Conservation (phyloP, 2,888 invertebrate genomes). For the Eupeodes luniger region DNA sequence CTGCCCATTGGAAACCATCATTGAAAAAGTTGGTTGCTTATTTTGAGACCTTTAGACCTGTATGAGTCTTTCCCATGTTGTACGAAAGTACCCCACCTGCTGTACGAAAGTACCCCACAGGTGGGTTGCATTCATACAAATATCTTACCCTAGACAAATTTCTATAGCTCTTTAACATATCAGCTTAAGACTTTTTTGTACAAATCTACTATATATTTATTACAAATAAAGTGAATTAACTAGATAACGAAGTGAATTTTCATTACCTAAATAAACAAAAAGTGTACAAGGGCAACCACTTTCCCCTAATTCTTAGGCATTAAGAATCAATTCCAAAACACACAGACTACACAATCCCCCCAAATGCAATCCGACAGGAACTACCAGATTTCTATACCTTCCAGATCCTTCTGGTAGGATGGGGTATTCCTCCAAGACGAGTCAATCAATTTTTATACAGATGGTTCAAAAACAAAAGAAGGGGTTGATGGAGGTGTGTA, state of each 20-base stretch:
- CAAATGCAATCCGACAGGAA: too few species aligned
- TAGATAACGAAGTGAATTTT: constrained; percentile 34
- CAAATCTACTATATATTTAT: constrained; percentile 29
- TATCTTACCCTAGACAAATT: constrained; percentile 26
- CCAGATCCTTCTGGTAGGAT: too few species aligned
- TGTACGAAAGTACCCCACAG: constrained; percentile 23
- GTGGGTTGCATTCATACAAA: constrained; percentile 23
- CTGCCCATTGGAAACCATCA: too few species aligned
- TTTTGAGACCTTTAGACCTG: background rate
- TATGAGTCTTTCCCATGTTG: constrained; percentile 28
- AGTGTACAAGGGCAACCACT: constrained; percentile 18
- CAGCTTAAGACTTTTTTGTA: constrained; percentile 28
- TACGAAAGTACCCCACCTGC: constrained; percentile 30
- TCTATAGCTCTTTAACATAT: constrained; percentile 32
- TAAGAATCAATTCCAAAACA: too few species aligned
- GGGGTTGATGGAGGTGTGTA: too few species aligned
- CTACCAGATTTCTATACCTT: too few species aligned
- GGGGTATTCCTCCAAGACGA: too few species aligned
- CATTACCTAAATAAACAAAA: constrained; percentile 11
- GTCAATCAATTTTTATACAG: too few species aligned
- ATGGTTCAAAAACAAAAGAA: too few species aligned
- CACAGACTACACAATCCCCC: too few species aligned
- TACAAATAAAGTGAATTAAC: constrained; percentile 32
- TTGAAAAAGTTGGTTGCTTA: too few species aligned
- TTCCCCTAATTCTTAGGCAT: background rate